Evolutionary conservation across 2,888 invertebrate genomes (phyloP), one percentile per base, ranked within the genome.

Genomic region (Gryllus longicercus): DNA sequence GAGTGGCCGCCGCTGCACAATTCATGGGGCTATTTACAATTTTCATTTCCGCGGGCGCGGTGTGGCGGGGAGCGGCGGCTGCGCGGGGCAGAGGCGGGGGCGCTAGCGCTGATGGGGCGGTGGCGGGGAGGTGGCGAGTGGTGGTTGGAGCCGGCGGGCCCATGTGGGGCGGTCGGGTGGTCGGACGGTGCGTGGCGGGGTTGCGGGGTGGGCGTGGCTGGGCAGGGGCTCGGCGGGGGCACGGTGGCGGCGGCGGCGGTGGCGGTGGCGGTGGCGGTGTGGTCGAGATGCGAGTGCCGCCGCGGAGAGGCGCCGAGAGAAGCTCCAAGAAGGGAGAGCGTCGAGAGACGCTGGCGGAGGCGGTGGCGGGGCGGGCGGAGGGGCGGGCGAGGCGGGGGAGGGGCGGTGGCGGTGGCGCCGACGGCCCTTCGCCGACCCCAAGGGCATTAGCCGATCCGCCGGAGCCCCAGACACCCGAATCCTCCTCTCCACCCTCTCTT

Each of bases 1-100:
- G 63, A 63, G 63, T 63, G 63, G 63, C 63, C 63, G 63, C 63
- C 63, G 63, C 63, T 63, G 63, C 63, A 63, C 63, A 63, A 63
- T 63, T 63, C 63, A 63, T 63, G 63, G 63, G 63, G 63, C 63
- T 63, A 63, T 63, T 63, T 63, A 63, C 63, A 63, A 63, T 63
- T 63, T 63, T 63, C 63, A 63, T 63, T 63, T 63, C 63, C 63
- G 63, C 63, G 63, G 63, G 63, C 63, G 63, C 16, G n/a, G 63
- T 63, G 63, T 63, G 63, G 63, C 63, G 63, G 63, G 63, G n/a
- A 63, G 63, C 63, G 63, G 63, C 63, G 63, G 63, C 63, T 18
- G 63, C n/a, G 63, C 14, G 63, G 63, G 16, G 63, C 63, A 14
- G 63, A 14, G 14, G 10, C 16, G n/a, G 63, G 4, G 14, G 63